Conservation (phyloP, 2,113 vertebrate genomes). For the Hydropotes inermis region DNA sequence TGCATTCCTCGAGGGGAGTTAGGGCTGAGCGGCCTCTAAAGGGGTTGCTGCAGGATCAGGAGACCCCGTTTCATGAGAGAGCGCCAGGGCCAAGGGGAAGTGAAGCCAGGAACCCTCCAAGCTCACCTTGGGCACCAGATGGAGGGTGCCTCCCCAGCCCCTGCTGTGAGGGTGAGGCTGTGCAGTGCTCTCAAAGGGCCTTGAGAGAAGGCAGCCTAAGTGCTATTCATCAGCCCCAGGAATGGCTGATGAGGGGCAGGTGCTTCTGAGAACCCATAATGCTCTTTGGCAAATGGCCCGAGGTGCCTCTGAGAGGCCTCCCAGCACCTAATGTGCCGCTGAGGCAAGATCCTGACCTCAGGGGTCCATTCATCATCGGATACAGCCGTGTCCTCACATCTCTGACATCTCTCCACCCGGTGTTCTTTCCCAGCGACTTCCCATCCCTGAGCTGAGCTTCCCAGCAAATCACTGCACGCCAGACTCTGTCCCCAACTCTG, state of each 20-base stretch:
- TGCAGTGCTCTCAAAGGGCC: neutral
- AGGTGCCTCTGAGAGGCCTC: neutral
- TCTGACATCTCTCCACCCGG: rapidly evolving
- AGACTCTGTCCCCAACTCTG: neutral
- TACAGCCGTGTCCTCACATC: rapidly evolving
- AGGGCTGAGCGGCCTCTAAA: neutral
- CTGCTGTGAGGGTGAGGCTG: neutral
- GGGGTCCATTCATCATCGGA: neutral
- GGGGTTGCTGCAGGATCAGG: neutral
- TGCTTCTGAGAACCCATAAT: neutral
- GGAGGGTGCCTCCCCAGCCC: neutral
- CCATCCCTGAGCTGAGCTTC: neutral
- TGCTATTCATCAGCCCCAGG: neutral
- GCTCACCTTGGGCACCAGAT: neutral
- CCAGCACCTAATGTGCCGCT: rapidly evolving
- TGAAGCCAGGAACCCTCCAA: neutral
- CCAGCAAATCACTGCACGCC: neutral
- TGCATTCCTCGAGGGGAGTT: neutral
- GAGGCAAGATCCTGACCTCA: neutral
- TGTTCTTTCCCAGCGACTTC: neutral
- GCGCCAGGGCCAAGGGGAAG: neutral
- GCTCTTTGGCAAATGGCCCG: neutral
- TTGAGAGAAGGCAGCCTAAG: neutral
- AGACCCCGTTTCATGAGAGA: neutral
- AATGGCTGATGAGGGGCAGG: neutral